phyloP scores from a whole-genome alignment of 1,140 invertebrate species.

The Drosophila navojoa region DNA sequence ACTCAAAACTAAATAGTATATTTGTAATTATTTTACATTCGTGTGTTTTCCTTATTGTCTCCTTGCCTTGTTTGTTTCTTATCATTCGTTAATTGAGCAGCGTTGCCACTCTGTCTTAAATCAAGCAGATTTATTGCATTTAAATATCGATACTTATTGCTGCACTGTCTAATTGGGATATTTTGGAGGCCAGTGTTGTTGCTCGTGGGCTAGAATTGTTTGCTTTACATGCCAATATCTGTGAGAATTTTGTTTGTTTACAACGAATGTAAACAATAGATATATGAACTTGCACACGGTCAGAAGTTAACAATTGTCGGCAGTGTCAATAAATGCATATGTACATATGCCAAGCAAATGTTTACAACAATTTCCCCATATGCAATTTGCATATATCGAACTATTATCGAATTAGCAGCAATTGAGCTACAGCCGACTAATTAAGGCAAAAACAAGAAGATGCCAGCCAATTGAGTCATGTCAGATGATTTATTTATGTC shows the following conservation, averaged over 20 bases:
- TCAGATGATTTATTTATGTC: conserved; percentile 64
- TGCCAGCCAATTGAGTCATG: conserved; percentile 69
- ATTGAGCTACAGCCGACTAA: conserved; percentile 41
- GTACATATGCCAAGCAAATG: conserved; percentile 7
- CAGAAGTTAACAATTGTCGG: conserved; percentile 43
- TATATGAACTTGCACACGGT: conserved; percentile 21
- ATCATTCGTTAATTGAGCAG: conserved; percentile 16
- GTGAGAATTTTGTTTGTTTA: conserved; percentile 33
- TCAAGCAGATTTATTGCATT: not conserved
- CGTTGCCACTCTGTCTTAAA: conserved; percentile 14
- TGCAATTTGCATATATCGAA: conserved; percentile 20
- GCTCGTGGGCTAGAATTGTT: conserved; percentile 30
- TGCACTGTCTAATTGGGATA: not conserved
- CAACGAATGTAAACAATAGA: conserved; percentile 20
- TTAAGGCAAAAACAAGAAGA: conserved; percentile 26
- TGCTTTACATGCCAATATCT: conserved; percentile 29
- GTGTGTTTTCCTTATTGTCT: conserved; percentile 58
- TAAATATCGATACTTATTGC: conserved; percentile 7
- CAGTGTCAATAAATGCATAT: conserved; percentile 40
- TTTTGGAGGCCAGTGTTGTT: conserved; percentile 17
- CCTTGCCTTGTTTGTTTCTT: conserved; percentile 7
- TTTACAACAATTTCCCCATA: conserved; percentile 35
- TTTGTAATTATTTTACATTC: conserved; percentile 10
- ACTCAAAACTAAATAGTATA: conserved; percentile 25
- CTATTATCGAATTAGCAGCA: conserved; percentile 46